Evolutionary conservation across 1,140 invertebrate species (phyloP), one percentile per base, ranked within the genome.

Genomic region (Drosophila miranda): DNA sequence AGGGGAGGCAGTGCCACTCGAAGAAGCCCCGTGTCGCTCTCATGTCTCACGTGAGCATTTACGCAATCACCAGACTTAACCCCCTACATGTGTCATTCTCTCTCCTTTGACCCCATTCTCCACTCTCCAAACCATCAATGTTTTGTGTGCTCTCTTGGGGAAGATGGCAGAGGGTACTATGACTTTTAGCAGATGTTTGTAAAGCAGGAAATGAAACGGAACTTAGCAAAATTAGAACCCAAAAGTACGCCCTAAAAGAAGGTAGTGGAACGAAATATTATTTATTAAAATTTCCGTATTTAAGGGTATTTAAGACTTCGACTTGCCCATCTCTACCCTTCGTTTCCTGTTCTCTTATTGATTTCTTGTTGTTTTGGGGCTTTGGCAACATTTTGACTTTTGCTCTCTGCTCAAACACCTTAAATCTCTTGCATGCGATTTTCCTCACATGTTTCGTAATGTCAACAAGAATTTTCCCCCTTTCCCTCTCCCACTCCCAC

Each of bases 391-490:
- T 56, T 73, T 73, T 55, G 59, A 56, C 19, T 38, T 38, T 38
- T 38, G 34, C 34, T 38, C 34, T 13, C 34, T 48, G 44, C 30
- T 41, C 28, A 52, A 41, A 58, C 56, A 63, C 64, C 49, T 52
- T 41, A 54, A 64, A 73, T 56, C 48, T 30, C 23, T 50, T 52
- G 41, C n/a, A 51, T 56, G 60, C 38, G 43, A 71, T 64, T 73
- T 70, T 74, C 48, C 71, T 59, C 69, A 61, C 51, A 74, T 42
- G 44, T 75, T 75, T 67, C 62, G 72, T 60, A 75, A 75, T 75
- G 72, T 60, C 71, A 60, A 55, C 71, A 74, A 56, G 61, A 68
- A 75, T 67, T 72, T 70, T 53, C 14, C 55, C 48, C 6, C n/a
- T 38, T 5, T 5, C 23, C 23, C 4, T 26, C 23, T n/a, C 16